Percentiles rank a stretch among this genome's conserved stretches.
Evolutionary conservation across 2,113 vertebrate species (phyloP).

Genomic region (Eretmodus cyanostictus): DNA sequence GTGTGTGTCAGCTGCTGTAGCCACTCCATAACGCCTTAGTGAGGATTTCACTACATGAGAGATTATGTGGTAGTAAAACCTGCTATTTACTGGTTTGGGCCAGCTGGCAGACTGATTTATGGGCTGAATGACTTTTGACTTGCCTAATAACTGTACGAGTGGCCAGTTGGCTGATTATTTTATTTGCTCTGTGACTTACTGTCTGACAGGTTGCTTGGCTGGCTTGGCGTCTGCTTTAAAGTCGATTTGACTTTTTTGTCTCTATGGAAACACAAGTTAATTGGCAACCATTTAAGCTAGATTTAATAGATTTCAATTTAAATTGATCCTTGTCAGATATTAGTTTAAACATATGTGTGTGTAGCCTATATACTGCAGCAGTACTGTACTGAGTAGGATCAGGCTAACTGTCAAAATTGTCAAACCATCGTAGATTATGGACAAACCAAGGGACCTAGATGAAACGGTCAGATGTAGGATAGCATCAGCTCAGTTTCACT

Average conservation of each 20-base stretch:
- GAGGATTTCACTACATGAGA: constrained; percentile 8
- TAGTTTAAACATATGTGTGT: not conserved
- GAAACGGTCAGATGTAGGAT: not conserved
- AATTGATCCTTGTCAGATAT: not conserved
- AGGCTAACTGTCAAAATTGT: not conserved
- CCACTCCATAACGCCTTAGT: not conserved
- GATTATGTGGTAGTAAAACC: constrained; percentile 23
- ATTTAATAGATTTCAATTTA: not conserved
- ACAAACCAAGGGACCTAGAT: not conserved
- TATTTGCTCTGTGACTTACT: not conserved
- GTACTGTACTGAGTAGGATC: not conserved
- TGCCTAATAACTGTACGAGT: not conserved
- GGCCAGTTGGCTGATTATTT: not conserved
- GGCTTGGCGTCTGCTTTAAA: not conserved
- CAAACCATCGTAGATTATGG: not conserved
- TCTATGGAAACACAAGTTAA: not conserved
- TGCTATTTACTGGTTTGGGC: constrained; percentile 1
- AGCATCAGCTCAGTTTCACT: not conserved
- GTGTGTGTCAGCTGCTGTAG: not conserved
- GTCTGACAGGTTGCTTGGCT: not conserved
- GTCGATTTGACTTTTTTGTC: not conserved
- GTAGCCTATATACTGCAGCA: not conserved
- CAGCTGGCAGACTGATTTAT: not conserved
- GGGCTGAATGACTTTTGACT: not conserved
- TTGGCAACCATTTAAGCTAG: not conserved